Conservation (phyloP, 1,140 invertebrate genomes). For the Epicauta chinensis region DNA sequence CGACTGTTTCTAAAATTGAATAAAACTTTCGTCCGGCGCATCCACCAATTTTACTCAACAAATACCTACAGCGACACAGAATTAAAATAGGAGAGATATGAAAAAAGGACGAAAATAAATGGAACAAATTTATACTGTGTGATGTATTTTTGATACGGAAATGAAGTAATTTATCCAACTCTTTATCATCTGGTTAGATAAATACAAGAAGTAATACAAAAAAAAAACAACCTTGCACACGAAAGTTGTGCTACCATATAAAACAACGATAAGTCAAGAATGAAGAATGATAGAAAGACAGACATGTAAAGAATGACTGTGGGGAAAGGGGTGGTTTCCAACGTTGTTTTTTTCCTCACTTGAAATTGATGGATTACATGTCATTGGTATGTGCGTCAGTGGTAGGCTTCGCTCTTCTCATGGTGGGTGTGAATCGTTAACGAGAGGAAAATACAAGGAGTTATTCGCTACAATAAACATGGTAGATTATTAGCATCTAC, state of each 20-base stretch:
- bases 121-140: too few species aligned
- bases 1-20: not conserved
- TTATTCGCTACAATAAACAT: slow-evolving; percentile 1
- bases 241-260: slow-evolving; percentile 12
- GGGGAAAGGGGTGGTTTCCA: slow-evolving; percentile 3
- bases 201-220: not conserved
- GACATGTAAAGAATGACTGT: slow-evolving; percentile 18
- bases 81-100: too few species aligned
- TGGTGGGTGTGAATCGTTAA: slow-evolving; percentile 14
- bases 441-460: slow-evolving; percentile 2
- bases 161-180: slow-evolving; percentile 8
- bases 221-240: slow-evolving; percentile 13
- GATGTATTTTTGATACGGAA: not conserved
- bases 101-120: too few species aligned
- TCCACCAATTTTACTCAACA: too few species aligned
- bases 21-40: not conserved
- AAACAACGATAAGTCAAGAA: slow-evolving; percentile 23
- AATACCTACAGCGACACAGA: too few species aligned
- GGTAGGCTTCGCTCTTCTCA: not conserved
- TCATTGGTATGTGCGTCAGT: slow-evolving; percentile 12
- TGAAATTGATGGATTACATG: slow-evolving; percentile 25
- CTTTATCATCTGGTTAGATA: too few species aligned
- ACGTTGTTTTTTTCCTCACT: slow-evolving; percentile 12
- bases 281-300: slow-evolving; percentile 20
- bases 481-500: slow-evolving; percentile 8